Base-by-base conservation (phyloP, 2,113 vertebrate species). In the Rynchops niger region DNA sequence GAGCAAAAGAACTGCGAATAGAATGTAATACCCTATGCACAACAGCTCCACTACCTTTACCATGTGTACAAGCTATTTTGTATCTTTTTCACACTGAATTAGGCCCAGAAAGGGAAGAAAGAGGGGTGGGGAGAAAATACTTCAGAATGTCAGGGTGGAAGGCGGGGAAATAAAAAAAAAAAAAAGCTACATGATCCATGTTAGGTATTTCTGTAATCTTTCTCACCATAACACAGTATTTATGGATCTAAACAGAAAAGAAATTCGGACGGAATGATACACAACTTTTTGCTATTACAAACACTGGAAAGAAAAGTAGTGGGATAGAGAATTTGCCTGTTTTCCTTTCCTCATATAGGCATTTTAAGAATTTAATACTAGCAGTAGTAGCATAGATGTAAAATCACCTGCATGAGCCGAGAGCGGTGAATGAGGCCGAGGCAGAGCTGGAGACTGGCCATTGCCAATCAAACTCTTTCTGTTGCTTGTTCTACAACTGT, bases 401-500 rank as follows among this genome's bases (percentile, higher is more conserved):
- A 82, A 50, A 38, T 97, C 97, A 99, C 99, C 99, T 98, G 99
- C 98, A 38, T 99, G 99, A 93, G 99, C 99, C 29, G 99, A 99
- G 56, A 99, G 99, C 4, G 99, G 99, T 3, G 99, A 99, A 93
- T 99, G 99, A 47, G 99, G 99, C 49, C 99, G 98, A 63, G 99
- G 99, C 96, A 99, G 98, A 34, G 98, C 99, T 88, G 99, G 93
- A 63, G 99, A 98, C 96, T 99, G 99, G 49, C 99, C 99, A 97
- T 98, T 99, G 97, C 99, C 98, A 91, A 99, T 99, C 97, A 99
- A 98, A 96, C 98, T 99, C 95, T 99, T 99, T 97, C 99, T 98
- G 98, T 99, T 99, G 97, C 99, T 99, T 16, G 99, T 99, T 96
- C 99, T 98, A 97, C 99, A 99, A 97, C 99, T 99, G 98, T 52